phyloP scores from a whole-genome alignment of 2,113 vertebrate genomes.

The human region GRCh38 chr16:26399001-26399500 shows the following conservation, averaged over 20 bases:
- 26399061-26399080: neutral
- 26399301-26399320: slow-evolving; percentile 29
- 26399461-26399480: neutral
- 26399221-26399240: neutral
- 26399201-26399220: rapidly evolving
- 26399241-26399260: neutral
- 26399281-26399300: slow-evolving; percentile 40
- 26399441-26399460: neutral
- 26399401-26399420: neutral
- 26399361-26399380: slow-evolving; percentile 11
- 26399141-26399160: neutral
- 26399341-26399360: neutral
- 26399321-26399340: neutral
- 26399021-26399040: neutral
- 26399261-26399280: slow-evolving; percentile 31
- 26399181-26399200: neutral
- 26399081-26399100: neutral
- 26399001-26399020: neutral
- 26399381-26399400: neutral
- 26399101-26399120: neutral
- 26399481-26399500: too few species aligned
- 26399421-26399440: neutral
- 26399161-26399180: neutral
- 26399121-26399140: neutral
- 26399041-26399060: neutral